phyloP scores from a whole-genome alignment of 2,797 vertebrate species.

The Falco columbarius region DNA sequence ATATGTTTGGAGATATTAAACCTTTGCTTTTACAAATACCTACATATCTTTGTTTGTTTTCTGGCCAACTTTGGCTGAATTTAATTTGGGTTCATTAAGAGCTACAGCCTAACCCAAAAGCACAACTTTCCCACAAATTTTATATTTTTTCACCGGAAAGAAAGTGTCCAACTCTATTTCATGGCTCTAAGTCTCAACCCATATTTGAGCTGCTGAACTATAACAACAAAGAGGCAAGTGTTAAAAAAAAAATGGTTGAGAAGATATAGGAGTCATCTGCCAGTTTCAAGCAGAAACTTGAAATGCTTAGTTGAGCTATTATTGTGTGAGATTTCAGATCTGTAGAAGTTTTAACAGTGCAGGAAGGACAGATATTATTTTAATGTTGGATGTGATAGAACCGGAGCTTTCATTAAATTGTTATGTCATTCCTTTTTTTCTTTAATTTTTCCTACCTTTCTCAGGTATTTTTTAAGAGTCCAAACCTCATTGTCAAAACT shows the following conservation, averaged over 20 bases:
- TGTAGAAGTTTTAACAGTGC: neutral
- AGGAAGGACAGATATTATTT: neutral
- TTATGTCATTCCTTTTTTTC: neutral
- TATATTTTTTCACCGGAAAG: neutral
- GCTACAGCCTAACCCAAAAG: neutral
- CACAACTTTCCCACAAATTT: neutral
- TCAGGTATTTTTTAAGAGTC: neutral
- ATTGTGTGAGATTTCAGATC: neutral
- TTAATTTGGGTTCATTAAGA: neutral
- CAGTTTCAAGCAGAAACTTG: neutral
- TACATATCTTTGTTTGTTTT: neutral
- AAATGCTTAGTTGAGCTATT: neutral
- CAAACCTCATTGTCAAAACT: neutral
- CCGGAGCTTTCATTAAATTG: neutral
- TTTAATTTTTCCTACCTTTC: neutral
- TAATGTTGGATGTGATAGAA: neutral
- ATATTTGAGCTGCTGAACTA: neutral
- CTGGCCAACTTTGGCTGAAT: neutral
- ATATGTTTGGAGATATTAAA: neutral
- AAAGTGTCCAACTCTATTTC: neutral
- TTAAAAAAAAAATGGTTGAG: neutral
- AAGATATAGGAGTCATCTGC: neutral
- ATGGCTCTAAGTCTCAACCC: neutral
- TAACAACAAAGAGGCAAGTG: neutral
- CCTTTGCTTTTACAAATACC: neutral